These are phyloP conservation scores for Umimayanthus kanabou DNA, from an alignment of 92 coral and sea anemone genomes.

Conservation along the genomic window DNA sequence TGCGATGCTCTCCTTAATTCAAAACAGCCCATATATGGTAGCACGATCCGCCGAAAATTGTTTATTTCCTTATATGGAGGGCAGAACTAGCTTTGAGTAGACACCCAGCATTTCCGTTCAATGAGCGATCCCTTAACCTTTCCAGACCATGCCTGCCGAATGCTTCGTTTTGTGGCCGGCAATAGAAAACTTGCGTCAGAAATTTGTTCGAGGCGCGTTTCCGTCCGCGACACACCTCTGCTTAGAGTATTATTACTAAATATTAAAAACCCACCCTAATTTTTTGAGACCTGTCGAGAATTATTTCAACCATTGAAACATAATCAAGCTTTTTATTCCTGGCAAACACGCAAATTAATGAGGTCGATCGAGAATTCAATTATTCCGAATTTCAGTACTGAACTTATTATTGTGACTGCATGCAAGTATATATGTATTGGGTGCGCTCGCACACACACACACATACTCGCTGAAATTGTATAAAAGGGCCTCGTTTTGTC, in stretches of 20 bases:
- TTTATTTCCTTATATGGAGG: conserved; percentile 5
- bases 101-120: neutral
- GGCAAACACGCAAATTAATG: neutral
- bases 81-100: neutral
- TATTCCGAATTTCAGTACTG: too few relatives aligned
- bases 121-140: neutral
- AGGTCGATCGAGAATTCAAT: neutral
- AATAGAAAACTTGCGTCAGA: neutral
- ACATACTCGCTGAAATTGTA: too few relatives aligned
- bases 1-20: neutral
- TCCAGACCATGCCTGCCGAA: neutral
- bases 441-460: too few relatives aligned
- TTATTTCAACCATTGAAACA: neutral
- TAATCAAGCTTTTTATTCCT: too few relatives aligned
- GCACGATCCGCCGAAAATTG: neutral
- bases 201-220: neutral
- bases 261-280: neutral
- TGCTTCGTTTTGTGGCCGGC: neutral
- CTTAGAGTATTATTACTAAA: too few relatives aligned
- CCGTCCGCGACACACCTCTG: neutral
- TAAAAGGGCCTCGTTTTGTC: too few relatives aligned
- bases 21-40: conserved; percentile 18
- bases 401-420: too few relatives aligned
- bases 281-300: neutral
- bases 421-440: too few relatives aligned